Evolutionary conservation across 2,888 invertebrate genomes (phyloP).

Genomic region (Spisula subtruncata): DNA sequence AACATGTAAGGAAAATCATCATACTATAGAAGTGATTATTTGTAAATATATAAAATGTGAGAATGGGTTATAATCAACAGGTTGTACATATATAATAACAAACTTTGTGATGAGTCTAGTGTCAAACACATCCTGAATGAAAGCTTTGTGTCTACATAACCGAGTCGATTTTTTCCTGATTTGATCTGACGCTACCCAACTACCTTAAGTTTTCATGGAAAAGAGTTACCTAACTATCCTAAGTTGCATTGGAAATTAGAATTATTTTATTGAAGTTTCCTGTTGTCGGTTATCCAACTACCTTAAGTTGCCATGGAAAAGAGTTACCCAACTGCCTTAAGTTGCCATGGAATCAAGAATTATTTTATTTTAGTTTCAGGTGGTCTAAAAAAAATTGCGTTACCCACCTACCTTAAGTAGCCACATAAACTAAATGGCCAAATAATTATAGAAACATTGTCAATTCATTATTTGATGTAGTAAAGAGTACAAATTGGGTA

Average conservation of each 20-base stretch:
- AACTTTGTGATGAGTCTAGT: background rate
- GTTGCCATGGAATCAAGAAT: too few relatives aligned
- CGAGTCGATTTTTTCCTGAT: background rate
- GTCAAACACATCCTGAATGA: slow-evolving; percentile 15
- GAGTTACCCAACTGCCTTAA: too few relatives aligned
- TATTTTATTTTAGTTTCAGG: too few relatives aligned
- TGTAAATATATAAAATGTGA: background rate
- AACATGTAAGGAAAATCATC: background rate
- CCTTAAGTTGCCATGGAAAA: too few relatives aligned
- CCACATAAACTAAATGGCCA: too few relatives aligned
- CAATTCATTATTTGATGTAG: background rate
- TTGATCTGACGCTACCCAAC: too few relatives aligned
- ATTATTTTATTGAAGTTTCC: background rate
- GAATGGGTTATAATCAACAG: background rate
- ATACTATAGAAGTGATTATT: background rate
- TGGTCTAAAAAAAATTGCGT: too few relatives aligned
- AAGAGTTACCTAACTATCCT: background rate
- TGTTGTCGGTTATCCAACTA: background rate
- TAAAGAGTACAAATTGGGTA: background rate
- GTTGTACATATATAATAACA: background rate
- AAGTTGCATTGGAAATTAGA: background rate
- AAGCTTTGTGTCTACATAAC: background rate
- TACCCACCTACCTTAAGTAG: too few relatives aligned
- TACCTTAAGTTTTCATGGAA: too few relatives aligned
- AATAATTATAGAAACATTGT: background rate